These are phyloP conservation scores for Hypomecis punctinalis DNA, from an alignment of 2,888 invertebrate genomes.

Conservation along the genomic window DNA sequence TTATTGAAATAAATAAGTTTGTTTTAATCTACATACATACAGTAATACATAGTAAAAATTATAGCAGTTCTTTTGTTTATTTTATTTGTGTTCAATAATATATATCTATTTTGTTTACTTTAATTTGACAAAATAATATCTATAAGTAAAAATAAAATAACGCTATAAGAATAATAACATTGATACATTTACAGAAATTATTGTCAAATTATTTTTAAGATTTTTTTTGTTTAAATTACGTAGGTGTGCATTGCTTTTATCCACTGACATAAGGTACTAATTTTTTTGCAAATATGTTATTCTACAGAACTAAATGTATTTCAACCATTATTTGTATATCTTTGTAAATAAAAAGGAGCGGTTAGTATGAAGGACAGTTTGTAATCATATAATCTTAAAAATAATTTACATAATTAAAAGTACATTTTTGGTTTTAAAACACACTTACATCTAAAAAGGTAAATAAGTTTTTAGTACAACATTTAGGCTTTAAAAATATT, in stretches of 20 bases:
- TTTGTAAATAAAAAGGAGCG: no score
- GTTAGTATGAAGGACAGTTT: no score
- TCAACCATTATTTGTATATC: no score
- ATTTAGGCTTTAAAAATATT: slow-evolving; percentile 3
- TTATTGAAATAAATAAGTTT: slow-evolving; percentile 51
- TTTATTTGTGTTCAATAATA: background rate
- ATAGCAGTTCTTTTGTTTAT: background rate
- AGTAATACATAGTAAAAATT: background rate
- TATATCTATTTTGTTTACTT: background rate
- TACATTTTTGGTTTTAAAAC: slow-evolving; percentile 23
- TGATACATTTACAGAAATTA: slow-evolving; percentile 3
- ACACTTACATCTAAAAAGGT: slow-evolving; percentile 15
- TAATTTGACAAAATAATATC: slow-evolving; percentile 9
- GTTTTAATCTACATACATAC: slow-evolving; percentile 24
- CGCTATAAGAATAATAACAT: slow-evolving; percentile 5
- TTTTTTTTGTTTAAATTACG: no score
- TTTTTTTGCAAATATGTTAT: no score
- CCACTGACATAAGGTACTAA: no score
- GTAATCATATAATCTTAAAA: slow-evolving; percentile 18
- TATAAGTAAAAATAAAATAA: slow-evolving; percentile 2
- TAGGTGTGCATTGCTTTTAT: no score
- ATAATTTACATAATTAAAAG: slow-evolving; percentile 16
- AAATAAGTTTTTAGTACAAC: slow-evolving; percentile 15
- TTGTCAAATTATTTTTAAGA: slow-evolving; percentile 9
- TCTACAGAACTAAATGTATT: no score